Conservation (phyloP, 2,113 vertebrate species). For the Chamaetylas fuelleborni region DNA sequence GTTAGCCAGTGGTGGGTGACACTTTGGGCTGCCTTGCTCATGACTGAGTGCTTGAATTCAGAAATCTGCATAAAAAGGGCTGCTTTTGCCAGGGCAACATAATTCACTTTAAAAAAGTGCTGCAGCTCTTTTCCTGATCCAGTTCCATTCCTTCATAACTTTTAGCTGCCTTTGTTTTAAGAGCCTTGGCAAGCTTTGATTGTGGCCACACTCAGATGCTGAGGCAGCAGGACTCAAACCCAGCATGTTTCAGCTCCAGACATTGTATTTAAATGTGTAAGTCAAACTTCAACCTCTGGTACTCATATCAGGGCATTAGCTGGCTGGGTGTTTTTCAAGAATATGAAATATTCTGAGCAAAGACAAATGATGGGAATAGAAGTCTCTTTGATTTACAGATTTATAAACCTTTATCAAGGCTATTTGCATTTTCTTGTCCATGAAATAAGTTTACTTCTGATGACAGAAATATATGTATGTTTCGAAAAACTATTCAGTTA, state of each 20-base stretch:
- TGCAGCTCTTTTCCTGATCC: not conserved
- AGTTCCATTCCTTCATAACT: not conserved
- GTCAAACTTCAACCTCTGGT: constrained; percentile 9
- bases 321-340: not conserved
- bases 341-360: not conserved
- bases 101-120: not conserved
- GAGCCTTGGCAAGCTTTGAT: constrained; percentile 5
- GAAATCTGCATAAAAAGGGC: not conserved
- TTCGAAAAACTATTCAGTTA: not conserved
- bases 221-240: constrained; percentile 27
- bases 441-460: not conserved
- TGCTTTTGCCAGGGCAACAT: not conserved
- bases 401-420: not conserved
- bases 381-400: not conserved
- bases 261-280: not conserved
- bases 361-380: not conserved
- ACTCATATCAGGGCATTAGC: not conserved
- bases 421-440: not conserved
- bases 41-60: not conserved
- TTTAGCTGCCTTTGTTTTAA: constrained; percentile 12
- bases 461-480: not conserved
- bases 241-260: not conserved
- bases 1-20: rapidly evolving
- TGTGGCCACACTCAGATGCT: not conserved
- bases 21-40: not conserved